Base-by-base conservation (phyloP, 2,888 invertebrate genomes). In the Lasioglossum lativentre region DNA sequence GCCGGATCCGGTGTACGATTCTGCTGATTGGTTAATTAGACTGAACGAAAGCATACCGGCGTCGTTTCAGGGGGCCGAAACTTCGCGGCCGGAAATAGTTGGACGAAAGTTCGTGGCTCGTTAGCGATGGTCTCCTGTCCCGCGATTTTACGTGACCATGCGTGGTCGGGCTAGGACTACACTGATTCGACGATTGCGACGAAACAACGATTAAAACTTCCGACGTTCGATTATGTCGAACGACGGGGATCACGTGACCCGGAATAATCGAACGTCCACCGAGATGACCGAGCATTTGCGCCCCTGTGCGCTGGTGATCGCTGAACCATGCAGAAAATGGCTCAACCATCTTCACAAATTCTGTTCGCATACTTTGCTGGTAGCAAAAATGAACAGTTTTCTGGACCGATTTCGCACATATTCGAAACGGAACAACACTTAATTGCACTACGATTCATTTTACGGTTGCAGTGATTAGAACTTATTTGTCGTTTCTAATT, bases 21-120 rank as follows among this genome's bases (percentile, higher is more conserved):
- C 80, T 79, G 87, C 89, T 90, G 92, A 92, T 93, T 91, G 88
- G 91, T 92, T 92, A 92, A 93, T 93, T 91, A 89, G 84, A 89
- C 86, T 73, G 76, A 75, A 79, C 74, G 78, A 74, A 77, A 66
- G 72, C 42, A 42, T 56, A 70, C 70, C 23, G 42, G 16, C 38
- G 38, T 70, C 40, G 38, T 45, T 77, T 38, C 70, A n/a, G 30
- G 56, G 19, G 8, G 14, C 3, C 30, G 75, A 75, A 86, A 83
- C 80, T 84, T 71, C 68, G 70, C 34, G 74, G 79, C 27, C 56
- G 78, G 75, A 83, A 88, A 86, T 82, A 83, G 83, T 90, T 83
- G 38, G 71, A 59, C 42, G 86, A 85, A 85, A 91, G 83, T 83
- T 88, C 77, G 52, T 27, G 80, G 82, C 77, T 86, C 83, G 80